A percentile compares a stretch with the other conserved stretches of the same genome.
Evolutionary conservation across 2,113 vertebrate species (phyloP).

Genomic region (Tragelaphus imberbis): DNA sequence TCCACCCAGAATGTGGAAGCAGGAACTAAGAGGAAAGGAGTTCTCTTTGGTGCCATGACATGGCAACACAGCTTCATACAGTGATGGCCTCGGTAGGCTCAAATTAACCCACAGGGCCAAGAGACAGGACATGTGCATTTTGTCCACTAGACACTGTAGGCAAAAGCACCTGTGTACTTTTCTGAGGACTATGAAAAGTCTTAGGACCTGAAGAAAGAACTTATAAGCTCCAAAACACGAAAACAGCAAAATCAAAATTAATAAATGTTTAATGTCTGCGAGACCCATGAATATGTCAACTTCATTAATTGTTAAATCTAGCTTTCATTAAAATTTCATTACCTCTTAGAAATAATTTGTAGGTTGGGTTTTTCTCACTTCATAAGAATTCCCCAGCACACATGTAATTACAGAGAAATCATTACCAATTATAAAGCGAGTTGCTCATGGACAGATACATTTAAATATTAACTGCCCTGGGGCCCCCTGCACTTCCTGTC

Average conservation of each 20-base stretch:
- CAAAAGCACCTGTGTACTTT: background rate
- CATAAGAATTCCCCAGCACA: background rate
- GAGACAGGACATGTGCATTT: background rate
- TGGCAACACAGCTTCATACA: background rate
- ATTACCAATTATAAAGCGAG: background rate
- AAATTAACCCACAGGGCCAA: background rate
- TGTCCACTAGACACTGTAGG: background rate
- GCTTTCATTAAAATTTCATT: conserved; percentile 36
- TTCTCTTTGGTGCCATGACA: background rate
- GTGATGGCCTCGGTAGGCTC: background rate
- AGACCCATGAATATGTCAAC: background rate
- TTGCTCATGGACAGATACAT: background rate
- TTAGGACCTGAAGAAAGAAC: background rate
- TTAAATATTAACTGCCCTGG: background rate
- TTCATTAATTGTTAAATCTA: background rate
- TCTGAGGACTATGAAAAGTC: background rate
- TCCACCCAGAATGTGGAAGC: background rate
- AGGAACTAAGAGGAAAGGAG: background rate
- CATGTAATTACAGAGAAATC: background rate
- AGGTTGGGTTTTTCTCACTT: background rate
- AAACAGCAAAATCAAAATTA: conserved; percentile 2
- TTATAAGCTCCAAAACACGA: background rate
- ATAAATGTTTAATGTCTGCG: background rate
- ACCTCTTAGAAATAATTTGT: background rate
- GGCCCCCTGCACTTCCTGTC: background rate